These are phyloP conservation scores for Andrena fulva DNA, from an alignment of 2,888 invertebrate species.

Conservation along the genomic window DNA sequence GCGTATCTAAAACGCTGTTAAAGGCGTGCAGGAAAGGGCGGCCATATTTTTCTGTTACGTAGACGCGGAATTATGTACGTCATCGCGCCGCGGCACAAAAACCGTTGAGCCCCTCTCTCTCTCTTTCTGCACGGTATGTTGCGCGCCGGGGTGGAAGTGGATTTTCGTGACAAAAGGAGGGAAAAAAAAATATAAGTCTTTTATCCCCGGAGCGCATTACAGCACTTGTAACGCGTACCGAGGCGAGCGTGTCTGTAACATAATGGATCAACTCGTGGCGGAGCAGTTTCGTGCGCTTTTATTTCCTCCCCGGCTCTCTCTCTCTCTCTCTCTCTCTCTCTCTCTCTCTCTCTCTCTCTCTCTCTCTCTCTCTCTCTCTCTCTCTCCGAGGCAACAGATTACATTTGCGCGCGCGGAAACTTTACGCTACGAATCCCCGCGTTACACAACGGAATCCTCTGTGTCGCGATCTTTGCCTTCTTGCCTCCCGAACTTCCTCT, in stretches of 20 bases:
- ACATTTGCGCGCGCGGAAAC: constrained; percentile 15
- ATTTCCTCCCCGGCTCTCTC: constrained; percentile 22
- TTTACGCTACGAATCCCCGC: constrained; percentile 18
- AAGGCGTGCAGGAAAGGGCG: not conserved
- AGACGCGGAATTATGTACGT: constrained; percentile 2
- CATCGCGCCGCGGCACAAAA: not conserved
- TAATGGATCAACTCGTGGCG: constrained; percentile 46
- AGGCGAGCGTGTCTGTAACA: constrained; percentile 24
- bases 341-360: not conserved
- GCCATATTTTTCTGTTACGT: not conserved
- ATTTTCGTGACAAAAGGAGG: constrained; percentile 25
- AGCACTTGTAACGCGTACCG: constrained; percentile 27
- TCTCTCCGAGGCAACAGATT: constrained; percentile 34
- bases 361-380: not conserved
- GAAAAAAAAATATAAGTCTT: constrained; percentile 31
- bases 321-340: too few relatives aligned
- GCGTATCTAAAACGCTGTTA: not conserved
- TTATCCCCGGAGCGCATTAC: constrained; percentile 44
- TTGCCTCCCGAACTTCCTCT: not conserved
- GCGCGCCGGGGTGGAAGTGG: constrained; percentile 13
- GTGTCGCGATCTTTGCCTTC: constrained; percentile 21
- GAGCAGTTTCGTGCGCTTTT: constrained; percentile 28
- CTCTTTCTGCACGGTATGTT: not conserved
- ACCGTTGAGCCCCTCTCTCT: not conserved
- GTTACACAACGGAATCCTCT: constrained; percentile 43